Evolutionary conservation across 2,888 invertebrate genomes (phyloP), one percentile per base, ranked within the genome.

Genomic region (Steinernema carpocapsae): DNA sequence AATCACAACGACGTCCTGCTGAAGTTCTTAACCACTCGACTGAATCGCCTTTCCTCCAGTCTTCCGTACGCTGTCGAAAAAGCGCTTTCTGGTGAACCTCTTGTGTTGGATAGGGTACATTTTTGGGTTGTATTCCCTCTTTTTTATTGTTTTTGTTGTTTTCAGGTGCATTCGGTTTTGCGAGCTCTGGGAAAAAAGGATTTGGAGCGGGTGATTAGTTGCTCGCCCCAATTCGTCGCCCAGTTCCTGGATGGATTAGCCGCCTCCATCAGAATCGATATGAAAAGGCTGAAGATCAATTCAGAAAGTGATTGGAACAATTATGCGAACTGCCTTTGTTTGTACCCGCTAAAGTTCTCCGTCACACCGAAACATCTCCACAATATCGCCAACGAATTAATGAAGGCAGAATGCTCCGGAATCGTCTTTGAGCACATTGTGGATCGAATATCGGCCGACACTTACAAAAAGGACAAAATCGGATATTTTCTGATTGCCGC

Each of bases 371-470:
- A 56, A 10, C 56, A 56, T 24, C 19, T 56, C 6, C 22, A 26
- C 26, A 56, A 56, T 19, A 56, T 56, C 26, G 56, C 56, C 26
- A 56, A 22, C 22, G 56, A 56, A 26, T 26, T 56, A 19, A 56
- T 56, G 56, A 22, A 56, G 26, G 26, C 56, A 7, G 56, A 56
- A 6, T 56, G 56, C 26, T 56, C 56, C 6, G 56, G 26, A 26
- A 56, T 56, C 26, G 26, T 56, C 4, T 56, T 56, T 26, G 56
- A 56, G 7, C 56, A 56, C 17, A 56, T 56, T 6, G 56, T 56
- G 24, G 56, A 56, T 24, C 56, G 56, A 1, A 56, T 56, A 19
- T 56, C 56, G 24, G 56, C 56, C 6, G 26, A 26, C 26, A 56
- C 56, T 6, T 56, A 26, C 56, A 10, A 24, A 26, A 22, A 56